These are phyloP conservation scores for Trichogramma evanescens DNA, from an alignment of 2,888 invertebrate species.

Conservation along the genomic window DNA sequence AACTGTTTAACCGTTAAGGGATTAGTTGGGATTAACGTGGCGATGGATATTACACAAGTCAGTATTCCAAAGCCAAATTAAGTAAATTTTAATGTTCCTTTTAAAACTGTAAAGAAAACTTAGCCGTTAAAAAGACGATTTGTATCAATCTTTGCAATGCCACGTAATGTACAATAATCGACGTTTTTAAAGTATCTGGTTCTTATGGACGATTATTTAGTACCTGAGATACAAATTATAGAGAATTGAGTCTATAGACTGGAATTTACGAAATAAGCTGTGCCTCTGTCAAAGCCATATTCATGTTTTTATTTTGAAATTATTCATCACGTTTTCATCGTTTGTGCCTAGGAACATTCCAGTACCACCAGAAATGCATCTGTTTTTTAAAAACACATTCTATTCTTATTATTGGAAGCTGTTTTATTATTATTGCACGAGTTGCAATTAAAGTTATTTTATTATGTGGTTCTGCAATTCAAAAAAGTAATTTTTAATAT, in stretches of 20 bases:
- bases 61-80: slow-evolving; percentile 26
- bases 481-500: slow-evolving; percentile 14
- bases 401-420: neutral
- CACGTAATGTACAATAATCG: slow-evolving; percentile 14
- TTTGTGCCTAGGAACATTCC: slow-evolving; percentile 20
- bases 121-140: slow-evolving; percentile 19
- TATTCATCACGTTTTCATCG: neutral
- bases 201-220: neutral
- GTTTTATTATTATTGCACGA: slow-evolving; percentile 3
- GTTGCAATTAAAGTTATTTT: slow-evolving; percentile 11
- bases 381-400: slow-evolving; percentile 9
- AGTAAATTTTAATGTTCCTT: slow-evolving; percentile 25
- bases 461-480: slow-evolving; percentile 15
- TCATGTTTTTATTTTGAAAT: slow-evolving; percentile 10
- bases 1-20: slow-evolving; percentile 18
- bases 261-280: slow-evolving; percentile 11
- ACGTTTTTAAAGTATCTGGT: slow-evolving; percentile 4
- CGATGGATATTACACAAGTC: slow-evolving; percentile 25
- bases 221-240: slow-evolving; percentile 19
- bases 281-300: slow-evolving; percentile 14
- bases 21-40: slow-evolving; percentile 23
- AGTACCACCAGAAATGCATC: slow-evolving; percentile 5
- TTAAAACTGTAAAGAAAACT: slow-evolving; percentile 22
- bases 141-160: slow-evolving; percentile 20
- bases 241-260: slow-evolving; percentile 19